phyloP scores from a whole-genome alignment of 2,888 invertebrate genomes.

The Pristionchus japonicus region DNA sequence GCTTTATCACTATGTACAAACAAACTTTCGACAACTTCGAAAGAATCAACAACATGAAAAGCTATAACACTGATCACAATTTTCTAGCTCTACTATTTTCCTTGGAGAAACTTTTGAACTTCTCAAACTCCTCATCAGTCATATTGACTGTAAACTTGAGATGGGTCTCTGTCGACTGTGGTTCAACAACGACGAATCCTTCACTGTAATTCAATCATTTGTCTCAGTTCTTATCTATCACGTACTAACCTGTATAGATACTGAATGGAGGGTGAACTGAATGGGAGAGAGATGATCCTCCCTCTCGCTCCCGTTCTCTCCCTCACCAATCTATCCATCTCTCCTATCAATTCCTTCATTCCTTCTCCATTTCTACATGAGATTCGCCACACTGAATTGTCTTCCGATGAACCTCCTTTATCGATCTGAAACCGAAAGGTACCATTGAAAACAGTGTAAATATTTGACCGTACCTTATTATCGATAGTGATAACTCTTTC shows the following conservation, averaged over 20 bases:
- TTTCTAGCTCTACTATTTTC: not conserved
- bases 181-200: constrained; percentile 62
- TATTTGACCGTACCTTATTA: constrained; percentile 57
- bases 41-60: not conserved
- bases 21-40: not conserved
- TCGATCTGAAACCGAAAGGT: constrained; percentile 54
- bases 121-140: constrained; percentile 45
- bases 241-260: constrained; percentile 62
- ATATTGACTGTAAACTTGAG: constrained; percentile 46
- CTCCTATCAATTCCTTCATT: constrained; percentile 57
- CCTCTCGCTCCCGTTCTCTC: not conserved
- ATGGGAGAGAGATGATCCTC: constrained; percentile 26
- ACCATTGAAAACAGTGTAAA: too few species aligned
- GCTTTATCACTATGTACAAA: not conserved
- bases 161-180: constrained; percentile 55
- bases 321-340: constrained; percentile 51
- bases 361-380: constrained; percentile 71
- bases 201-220: constrained; percentile 50
- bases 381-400: constrained; percentile 51
- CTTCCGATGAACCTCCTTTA: constrained; percentile 43
- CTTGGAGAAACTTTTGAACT: constrained; percentile 8
- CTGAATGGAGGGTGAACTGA: constrained; percentile 61
- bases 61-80: not conserved
- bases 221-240: not conserved
- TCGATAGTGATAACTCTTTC: constrained; percentile 65